Evolutionary conservation across 1,140 invertebrate species (phyloP), one percentile per base, ranked within the genome.

Genomic region (Ceratina australensis): DNA sequence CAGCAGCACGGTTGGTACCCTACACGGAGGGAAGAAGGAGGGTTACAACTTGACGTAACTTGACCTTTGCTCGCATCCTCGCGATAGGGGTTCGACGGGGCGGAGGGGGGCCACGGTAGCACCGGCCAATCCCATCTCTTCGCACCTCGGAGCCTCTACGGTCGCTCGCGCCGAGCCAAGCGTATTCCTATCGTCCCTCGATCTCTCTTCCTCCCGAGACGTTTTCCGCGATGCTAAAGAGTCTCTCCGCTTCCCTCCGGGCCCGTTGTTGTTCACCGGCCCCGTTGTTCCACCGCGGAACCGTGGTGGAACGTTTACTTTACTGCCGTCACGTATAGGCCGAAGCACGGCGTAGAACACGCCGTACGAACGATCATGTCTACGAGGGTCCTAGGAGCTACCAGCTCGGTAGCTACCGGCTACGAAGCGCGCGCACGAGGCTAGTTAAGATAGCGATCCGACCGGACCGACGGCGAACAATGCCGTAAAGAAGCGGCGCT

Each of bases 381-480:
- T 74, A 74, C 56, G 72, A 72, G 72, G 72, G 71, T 33, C 20
- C 26, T 56, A 47, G 67, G 28, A 76, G 63, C 76, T 59, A 71
- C 65, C 65, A 57, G 49, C 15, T 50, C 72, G 72, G 56, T 67
- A 26, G 57, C 82, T 83, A 76, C 81, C 77, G 63, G 72, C 24
- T 50, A 33, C 72, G 69, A n/a, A 28, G 71, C 81, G 59, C 73
- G 54, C 66, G 80, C 86, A 85, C 86, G 84, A 85, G 87, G 86
- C 87, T 89, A 89, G 86, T 90, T 87, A 89, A 91, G 90, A 91
- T 91, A 88, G 89, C 84, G 87, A 90, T 90, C 90, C 90, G 77
- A 82, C 54, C 56, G 79, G 72, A 67, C 65, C 79, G 79, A 81
- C 82, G 74, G 85, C 78, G 88, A 89, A 91, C 89, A 91, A 91